Conservation (phyloP, 2,888 invertebrate species). For the Drosophila trichaetosa region DNA sequence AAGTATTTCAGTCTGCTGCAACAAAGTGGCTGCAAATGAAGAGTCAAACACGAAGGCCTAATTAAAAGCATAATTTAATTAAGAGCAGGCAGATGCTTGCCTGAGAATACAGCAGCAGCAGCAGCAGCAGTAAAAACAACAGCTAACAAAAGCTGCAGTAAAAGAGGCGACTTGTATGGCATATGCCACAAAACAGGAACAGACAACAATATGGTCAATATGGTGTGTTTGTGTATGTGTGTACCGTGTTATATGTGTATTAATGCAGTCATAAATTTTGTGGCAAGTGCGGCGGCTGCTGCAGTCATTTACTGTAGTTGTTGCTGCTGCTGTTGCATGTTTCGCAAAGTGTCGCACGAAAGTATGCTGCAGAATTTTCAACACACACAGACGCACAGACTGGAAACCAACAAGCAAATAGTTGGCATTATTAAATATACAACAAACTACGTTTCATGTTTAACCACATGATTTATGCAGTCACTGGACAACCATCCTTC, state of each 20-base stretch:
- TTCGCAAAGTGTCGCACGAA: constrained; percentile 57
- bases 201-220: constrained; percentile 44
- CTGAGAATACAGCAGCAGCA: constrained; percentile 29
- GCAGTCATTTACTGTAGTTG: constrained; percentile 44
- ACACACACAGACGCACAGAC: constrained; percentile 27
- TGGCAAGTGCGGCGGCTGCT: constrained; percentile 64
- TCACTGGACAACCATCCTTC: constrained; percentile 12
- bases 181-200: constrained; percentile 72
- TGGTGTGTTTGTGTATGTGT: constrained; percentile 20
- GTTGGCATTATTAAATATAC: constrained; percentile 73
- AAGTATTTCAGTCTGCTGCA: constrained; percentile 25
- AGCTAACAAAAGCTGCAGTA: constrained; percentile 35
- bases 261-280: constrained; percentile 77
- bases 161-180: constrained; percentile 51
- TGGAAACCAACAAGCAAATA: constrained; percentile 60
- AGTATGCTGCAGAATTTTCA: constrained; percentile 52
- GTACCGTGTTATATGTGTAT: constrained; percentile 40
- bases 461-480: constrained; percentile 77
- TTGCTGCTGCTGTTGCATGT: constrained; percentile 54
- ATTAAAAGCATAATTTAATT: constrained; percentile 78
- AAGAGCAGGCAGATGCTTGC: constrained; percentile 61
- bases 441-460: constrained; percentile 77
- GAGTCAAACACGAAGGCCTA: constrained; percentile 62
- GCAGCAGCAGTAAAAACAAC: constrained; percentile 7
- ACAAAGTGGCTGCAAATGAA: constrained; percentile 50